These are phyloP conservation scores for Drosophila lowei DNA, from an alignment of 1,140 invertebrate species.

Conservation along the genomic window DNA sequence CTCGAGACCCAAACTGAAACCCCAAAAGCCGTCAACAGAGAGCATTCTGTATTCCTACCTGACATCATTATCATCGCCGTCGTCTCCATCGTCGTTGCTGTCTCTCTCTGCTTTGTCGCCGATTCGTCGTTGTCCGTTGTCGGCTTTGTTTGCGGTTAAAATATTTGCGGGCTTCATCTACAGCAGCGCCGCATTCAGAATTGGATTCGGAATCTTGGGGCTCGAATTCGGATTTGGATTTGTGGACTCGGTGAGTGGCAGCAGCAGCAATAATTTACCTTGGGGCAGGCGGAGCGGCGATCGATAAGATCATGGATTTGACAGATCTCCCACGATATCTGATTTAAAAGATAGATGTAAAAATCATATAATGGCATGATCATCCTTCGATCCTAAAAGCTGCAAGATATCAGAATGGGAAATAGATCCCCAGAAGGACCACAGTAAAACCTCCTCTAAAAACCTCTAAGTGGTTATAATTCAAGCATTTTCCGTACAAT, in stretches of 20 bases:
- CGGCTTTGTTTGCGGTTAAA: slow-evolving; percentile 62
- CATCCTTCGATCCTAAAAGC: no score
- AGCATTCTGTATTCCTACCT: slow-evolving; percentile 58
- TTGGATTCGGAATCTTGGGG: slow-evolving; percentile 23
- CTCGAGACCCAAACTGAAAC: slow-evolving; percentile 14
- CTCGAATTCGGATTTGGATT: slow-evolving; percentile 11
- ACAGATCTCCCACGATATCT: no score
- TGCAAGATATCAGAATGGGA: no score
- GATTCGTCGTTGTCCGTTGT: slow-evolving; percentile 15
- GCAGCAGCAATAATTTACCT: neutral
- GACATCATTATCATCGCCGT: slow-evolving; percentile 45
- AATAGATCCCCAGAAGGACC: no score
- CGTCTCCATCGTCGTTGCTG: slow-evolving; percentile 7
- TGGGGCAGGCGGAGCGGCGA: no score
- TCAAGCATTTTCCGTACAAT: no score
- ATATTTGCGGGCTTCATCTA: slow-evolving; percentile 65
- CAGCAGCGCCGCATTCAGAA: slow-evolving; percentile 31
- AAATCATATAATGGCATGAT: no score
- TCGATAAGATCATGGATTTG: no score
- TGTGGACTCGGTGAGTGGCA: neutral
- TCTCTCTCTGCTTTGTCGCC: slow-evolving; percentile 10
- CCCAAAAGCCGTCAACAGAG: slow-evolving; percentile 25
- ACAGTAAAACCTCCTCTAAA: no score
- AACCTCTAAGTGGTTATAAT: no score
- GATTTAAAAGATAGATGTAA: no score